These are phyloP conservation scores for Fopius arisanus DNA, from an alignment of 1,140 invertebrate genomes.

Conservation along the genomic window DNA sequence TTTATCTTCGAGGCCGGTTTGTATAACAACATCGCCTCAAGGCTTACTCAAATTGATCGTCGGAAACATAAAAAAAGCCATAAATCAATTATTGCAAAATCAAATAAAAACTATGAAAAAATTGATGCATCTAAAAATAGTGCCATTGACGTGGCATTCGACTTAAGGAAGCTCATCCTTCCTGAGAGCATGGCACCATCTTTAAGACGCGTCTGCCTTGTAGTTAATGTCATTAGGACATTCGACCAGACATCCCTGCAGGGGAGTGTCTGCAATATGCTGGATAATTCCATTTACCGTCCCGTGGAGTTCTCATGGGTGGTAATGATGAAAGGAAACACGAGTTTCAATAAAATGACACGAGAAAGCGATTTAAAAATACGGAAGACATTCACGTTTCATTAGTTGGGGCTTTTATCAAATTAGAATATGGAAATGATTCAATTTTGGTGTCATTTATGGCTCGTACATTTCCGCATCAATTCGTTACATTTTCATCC, in stretches of 20 bases:
- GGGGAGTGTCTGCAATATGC: slow-evolving; percentile 1
- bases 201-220: not conserved
- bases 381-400: not conserved
- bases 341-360: not conserved
- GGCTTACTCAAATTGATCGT: not conserved
- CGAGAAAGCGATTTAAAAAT: not conserved
- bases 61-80: not conserved
- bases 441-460: not conserved
- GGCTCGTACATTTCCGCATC: too few relatives aligned
- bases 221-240: not conserved
- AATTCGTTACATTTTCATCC: too few relatives aligned
- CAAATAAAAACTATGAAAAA: too few relatives aligned
- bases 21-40: not conserved
- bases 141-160: not conserved
- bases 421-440: not conserved
- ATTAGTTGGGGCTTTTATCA: not conserved
- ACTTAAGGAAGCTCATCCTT: not conserved
- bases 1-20: not conserved
- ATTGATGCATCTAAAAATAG: too few relatives aligned
- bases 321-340: slow-evolving; percentile 5
- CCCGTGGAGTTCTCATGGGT: not conserved
- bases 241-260: not conserved
- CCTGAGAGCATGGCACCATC: not conserved
- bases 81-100: not conserved
- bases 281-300: not conserved